phyloP scores from a whole-genome alignment of 2,888 invertebrate species.

The Nasonovia ribisnigri region DNA sequence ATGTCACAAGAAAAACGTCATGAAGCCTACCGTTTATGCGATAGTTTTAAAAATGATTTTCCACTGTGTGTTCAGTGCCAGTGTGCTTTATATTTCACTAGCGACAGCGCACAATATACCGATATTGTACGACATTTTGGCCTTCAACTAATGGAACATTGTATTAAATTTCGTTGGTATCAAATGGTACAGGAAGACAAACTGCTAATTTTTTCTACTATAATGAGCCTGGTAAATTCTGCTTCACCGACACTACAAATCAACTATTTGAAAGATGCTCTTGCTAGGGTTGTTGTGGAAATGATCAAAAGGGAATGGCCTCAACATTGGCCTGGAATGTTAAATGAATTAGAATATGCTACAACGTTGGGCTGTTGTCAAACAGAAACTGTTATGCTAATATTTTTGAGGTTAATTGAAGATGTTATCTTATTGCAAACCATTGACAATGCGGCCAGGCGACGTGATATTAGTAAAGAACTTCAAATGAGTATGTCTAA shows the following conservation, averaged over 20 bases:
- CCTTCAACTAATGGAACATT: constrained; percentile 91
- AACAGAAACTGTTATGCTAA: constrained; percentile 89
- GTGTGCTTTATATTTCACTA: constrained; percentile 81
- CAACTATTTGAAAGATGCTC: constrained; percentile 81
- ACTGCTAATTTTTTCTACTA: constrained; percentile 78
- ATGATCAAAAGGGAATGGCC: constrained; percentile 98
- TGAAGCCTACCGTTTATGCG: constrained; percentile 88
- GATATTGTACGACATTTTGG: constrained; percentile 89
- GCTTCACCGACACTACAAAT: constrained; percentile 51
- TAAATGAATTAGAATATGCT: constrained; percentile 80
- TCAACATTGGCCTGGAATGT: constrained; percentile 91
- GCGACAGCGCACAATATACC: constrained; percentile 76
- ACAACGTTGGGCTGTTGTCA: constrained; percentile 87
- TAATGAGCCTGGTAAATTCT: constrained; percentile 66
- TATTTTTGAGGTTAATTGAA: constrained; percentile 90
- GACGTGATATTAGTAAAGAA: constrained; percentile 92
- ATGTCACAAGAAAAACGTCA: constrained; percentile 82
- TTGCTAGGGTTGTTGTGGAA: constrained; percentile 93
- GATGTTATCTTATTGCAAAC: constrained; percentile 94
- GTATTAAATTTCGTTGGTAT: constrained; percentile 93
- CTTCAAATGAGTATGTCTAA: constrained; percentile 89
- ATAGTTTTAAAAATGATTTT: constrained; percentile 75
- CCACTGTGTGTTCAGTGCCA: constrained; percentile 91
- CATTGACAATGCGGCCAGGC: constrained; percentile 86
- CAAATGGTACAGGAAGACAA: constrained; percentile 89